These are phyloP conservation scores for Nasonia vitripennis DNA, from an alignment of 1,140 invertebrate species.

Conservation along the genomic window DNA sequence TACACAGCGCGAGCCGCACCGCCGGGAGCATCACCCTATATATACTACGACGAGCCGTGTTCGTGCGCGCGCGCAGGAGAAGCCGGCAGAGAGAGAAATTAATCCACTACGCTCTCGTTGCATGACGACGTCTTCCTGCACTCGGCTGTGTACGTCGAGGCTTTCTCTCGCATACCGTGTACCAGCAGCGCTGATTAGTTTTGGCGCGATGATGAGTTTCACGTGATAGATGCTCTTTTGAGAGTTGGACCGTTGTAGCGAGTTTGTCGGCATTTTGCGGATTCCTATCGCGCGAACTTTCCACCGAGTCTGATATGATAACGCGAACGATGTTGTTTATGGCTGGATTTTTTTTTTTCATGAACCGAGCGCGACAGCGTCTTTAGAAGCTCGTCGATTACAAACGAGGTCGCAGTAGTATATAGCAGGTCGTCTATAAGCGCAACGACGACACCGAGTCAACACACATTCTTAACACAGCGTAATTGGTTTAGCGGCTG, in stretches of 20 bases:
- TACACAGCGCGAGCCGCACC: not conserved
- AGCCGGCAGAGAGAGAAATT: not conserved
- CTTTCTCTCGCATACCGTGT: not conserved
- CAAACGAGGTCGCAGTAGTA: conserved; percentile 30
- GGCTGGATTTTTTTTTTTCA: too few species aligned
- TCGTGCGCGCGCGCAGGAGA: not conserved
- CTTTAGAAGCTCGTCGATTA: not conserved
- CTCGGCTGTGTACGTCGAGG: not conserved
- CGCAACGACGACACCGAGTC: not conserved
- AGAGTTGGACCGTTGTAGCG: not conserved
- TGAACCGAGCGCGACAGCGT: not conserved
- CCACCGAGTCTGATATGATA: too few species aligned
- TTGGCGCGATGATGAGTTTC: conserved; percentile 3
- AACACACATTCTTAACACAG: not conserved
- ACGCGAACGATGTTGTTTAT: too few species aligned
- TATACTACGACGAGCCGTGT: not conserved
- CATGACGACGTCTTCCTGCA: not conserved
- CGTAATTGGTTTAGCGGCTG: conserved; percentile 44
- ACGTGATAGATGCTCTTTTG: not conserved
- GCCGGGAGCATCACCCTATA: too few species aligned
- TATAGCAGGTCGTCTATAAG: not conserved
- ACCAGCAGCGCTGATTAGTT: not conserved
- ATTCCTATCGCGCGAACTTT: not conserved
- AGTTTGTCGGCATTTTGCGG: not conserved
- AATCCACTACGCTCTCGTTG: not conserved